Conservation (phyloP, 1,140 invertebrate species). For the Musca domestica region DNA sequence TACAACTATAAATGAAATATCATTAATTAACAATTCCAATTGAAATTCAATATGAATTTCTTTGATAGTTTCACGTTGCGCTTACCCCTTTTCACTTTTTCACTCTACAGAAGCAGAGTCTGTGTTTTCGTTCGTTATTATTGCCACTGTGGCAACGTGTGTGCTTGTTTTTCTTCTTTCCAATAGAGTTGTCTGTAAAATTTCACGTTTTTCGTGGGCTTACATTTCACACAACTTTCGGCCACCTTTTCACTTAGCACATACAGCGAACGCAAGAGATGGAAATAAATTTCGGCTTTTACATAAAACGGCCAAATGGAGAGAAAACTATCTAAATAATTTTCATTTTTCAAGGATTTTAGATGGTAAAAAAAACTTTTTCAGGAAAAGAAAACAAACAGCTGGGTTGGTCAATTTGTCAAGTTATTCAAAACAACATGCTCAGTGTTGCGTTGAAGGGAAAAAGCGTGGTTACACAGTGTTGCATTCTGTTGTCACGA, state of each 20-base stretch:
- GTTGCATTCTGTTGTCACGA: conserved; percentile 5
- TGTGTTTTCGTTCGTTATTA: conserved; percentile 24
- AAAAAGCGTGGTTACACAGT: conserved; percentile 49
- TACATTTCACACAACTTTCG: conserved; percentile 14
- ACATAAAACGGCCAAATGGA: not conserved
- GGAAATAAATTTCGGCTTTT: too few relatives aligned
- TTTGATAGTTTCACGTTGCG: not conserved
- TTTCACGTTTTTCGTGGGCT: conserved; percentile 19
- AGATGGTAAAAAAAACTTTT: conserved; percentile 25
- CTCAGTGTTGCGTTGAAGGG: conserved; percentile 26
- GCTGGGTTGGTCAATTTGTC: conserved; percentile 36
- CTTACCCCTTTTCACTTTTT: conserved; percentile 18
- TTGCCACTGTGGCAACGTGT: conserved; percentile 27
- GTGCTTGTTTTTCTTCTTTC: conserved; percentile 18
- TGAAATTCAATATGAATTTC: conserved; percentile 19
- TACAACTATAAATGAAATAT: not conserved
- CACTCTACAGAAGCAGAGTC: not conserved
- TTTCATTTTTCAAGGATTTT: conserved; percentile 26
- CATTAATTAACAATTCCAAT: not conserved
- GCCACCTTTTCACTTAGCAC: conserved; percentile 17
- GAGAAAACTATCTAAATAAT: conserved; percentile 9
- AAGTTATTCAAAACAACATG: conserved; percentile 54
- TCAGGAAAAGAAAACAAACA: conserved; percentile 34
- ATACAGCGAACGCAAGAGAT: too few relatives aligned
- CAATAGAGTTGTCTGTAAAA: conserved; percentile 16